Conservation (phyloP, 1,140 invertebrate genomes). For the Druon quercuslanigerum region DNA sequence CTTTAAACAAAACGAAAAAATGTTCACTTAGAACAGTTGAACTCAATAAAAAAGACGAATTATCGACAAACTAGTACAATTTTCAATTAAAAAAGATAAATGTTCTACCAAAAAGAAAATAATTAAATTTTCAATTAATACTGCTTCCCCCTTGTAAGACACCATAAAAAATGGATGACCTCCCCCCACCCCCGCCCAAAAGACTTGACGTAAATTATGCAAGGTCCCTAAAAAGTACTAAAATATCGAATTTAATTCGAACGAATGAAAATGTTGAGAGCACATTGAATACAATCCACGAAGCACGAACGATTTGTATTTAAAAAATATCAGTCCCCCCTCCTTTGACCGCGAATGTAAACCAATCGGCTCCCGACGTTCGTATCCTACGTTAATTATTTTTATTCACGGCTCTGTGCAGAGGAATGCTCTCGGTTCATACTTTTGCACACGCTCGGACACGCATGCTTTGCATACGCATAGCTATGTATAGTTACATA, state of each 20-base stretch:
- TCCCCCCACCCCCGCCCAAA: too few relatives aligned
- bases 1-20: too few relatives aligned
- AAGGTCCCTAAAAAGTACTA: neutral
- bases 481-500: neutral
- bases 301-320: neutral
- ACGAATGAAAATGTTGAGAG: neutral
- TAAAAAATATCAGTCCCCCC: neutral
- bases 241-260: constrained; percentile 13
- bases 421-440: constrained; percentile 25
- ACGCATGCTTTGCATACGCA: constrained; percentile 5
- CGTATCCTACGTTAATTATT: constrained; percentile 28
- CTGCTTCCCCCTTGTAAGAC: too few relatives aligned
- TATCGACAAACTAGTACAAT: too few relatives aligned
- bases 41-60: too few relatives aligned
- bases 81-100: too few relatives aligned
- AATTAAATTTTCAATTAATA: too few relatives aligned
- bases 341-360: neutral
- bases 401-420: constrained; percentile 27
- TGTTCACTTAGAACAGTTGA: too few relatives aligned
- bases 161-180: too few relatives aligned
- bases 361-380: constrained; percentile 17
- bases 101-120: too few relatives aligned
- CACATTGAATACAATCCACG: neutral
- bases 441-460: constrained; percentile 25
- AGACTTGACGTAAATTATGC: too few relatives aligned